Percentiles rank a stretch among this genome's conserved stretches.
These are phyloP conservation scores for Melanotaenia maccullochi DNA, from an alignment of 2,797 vertebrate species.

Conservation along the genomic window DNA sequence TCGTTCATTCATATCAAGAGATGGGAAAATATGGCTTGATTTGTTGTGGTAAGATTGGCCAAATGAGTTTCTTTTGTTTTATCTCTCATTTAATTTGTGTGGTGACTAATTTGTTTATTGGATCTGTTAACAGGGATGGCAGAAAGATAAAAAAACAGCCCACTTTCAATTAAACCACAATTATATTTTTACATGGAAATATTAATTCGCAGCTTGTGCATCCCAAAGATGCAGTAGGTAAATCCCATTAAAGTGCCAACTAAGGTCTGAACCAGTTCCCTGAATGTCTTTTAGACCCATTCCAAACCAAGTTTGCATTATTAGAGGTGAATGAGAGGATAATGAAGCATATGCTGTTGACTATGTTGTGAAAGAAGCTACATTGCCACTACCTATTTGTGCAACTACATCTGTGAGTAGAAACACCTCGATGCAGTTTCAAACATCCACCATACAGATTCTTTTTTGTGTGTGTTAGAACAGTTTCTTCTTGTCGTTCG, in stretches of 20 bases:
- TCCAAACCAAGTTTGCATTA: slow-evolving; percentile 50
- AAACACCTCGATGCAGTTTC: slow-evolving; percentile 70
- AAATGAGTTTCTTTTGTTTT: background rate
- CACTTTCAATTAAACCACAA: background rate
- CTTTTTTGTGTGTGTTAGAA: slow-evolving; percentile 39
- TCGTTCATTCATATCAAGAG: slow-evolving; percentile 20
- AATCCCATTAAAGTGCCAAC: slow-evolving; percentile 50
- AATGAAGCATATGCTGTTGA: slow-evolving; percentile 50
- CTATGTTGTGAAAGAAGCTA: slow-evolving; percentile 70
- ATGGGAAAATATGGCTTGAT: slow-evolving; percentile 57
- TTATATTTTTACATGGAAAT: background rate
- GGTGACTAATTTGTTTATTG: slow-evolving; percentile 50
- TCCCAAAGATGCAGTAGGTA: slow-evolving; percentile 10
- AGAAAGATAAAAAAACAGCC: slow-evolving; percentile 16
- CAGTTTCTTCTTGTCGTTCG: slow-evolving; percentile 51
- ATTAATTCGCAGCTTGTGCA: slow-evolving; percentile 42
- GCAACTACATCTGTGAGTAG: slow-evolving; percentile 67
- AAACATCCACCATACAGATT: slow-evolving; percentile 60
- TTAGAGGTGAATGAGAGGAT: slow-evolving; percentile 51
- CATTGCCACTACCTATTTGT: slow-evolving; percentile 55
- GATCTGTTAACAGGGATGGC: slow-evolving; percentile 23
- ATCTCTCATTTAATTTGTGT: slow-evolving; percentile 27
- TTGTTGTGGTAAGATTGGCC: slow-evolving; percentile 41
- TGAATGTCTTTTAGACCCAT: slow-evolving; percentile 62
- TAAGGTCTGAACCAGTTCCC: slow-evolving; percentile 61